phyloP scores from a whole-genome alignment of 1,140 invertebrate genomes.

The Procambarus virginalis region DNA sequence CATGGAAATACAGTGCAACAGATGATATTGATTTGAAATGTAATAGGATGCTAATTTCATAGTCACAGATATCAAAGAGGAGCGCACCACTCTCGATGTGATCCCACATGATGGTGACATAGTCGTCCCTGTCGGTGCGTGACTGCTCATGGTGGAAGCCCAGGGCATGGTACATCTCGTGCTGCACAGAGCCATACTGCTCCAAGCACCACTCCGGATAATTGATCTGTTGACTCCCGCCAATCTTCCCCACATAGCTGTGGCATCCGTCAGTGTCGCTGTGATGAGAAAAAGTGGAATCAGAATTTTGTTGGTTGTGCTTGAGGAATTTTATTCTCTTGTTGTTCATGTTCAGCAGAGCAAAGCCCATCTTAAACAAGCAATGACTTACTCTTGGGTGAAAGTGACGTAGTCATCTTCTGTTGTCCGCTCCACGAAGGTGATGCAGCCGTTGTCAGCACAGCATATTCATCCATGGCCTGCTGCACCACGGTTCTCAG shows the following conservation, averaged over 20 bases:
- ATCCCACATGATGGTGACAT: conserved; percentile 73
- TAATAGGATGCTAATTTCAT: not conserved
- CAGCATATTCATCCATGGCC: conserved; percentile 52
- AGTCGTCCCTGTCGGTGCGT: conserved; percentile 74
- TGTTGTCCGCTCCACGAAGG: conserved; percentile 52
- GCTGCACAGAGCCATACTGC: conserved; percentile 77
- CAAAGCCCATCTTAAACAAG: not conserved
- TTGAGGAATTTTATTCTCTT: not conserved
- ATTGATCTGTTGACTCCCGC: conserved; percentile 72
- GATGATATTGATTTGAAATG: not conserved
- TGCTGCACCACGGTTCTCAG: conserved; percentile 19
- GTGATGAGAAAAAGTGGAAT: not conserved
- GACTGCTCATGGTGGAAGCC: conserved; percentile 76
- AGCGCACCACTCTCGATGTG: conserved; percentile 71
- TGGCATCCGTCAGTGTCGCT: conserved; percentile 71
- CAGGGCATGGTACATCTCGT: conserved; percentile 80
- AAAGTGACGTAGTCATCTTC: conserved; percentile 53
- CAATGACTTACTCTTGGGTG: conserved; percentile 29
- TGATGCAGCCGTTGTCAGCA: conserved; percentile 56
- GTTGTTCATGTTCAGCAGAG: not conserved
- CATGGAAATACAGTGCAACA: not conserved
- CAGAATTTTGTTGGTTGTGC: not conserved
- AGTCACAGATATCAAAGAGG: not conserved
- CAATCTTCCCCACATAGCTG: conserved; percentile 72
- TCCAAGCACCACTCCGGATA: conserved; percentile 75